Conservation (phyloP, 2,113 vertebrate genomes). For the Ellobius talpinus region DNA sequence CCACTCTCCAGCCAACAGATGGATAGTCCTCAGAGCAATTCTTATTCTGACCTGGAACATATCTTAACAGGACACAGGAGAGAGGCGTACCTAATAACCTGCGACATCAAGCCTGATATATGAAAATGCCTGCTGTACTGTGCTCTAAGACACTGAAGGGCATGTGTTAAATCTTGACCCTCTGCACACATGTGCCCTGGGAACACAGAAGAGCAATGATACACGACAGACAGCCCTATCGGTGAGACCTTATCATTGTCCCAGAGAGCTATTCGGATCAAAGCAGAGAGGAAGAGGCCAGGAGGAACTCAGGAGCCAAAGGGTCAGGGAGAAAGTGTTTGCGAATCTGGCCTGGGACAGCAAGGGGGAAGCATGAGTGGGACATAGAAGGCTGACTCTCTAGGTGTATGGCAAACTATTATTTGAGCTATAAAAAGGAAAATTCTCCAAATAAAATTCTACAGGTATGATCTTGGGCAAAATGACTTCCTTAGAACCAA, state of each 20-base stretch:
- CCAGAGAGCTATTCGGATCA: not conserved
- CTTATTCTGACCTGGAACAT: not conserved
- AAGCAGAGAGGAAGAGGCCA: not conserved
- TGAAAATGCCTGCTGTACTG: not conserved
- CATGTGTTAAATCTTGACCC: not conserved
- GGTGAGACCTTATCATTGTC: not conserved
- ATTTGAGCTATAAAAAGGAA: not conserved
- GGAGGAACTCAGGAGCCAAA: too few relatives aligned
- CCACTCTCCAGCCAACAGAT: not conserved
- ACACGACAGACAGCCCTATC: not conserved
- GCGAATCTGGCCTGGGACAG: not conserved
- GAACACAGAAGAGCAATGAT: not conserved
- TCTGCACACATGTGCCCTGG: accelerated
- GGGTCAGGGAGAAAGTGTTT: not conserved
- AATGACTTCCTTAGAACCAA: not conserved
- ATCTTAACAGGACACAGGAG: not conserved
- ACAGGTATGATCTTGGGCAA: not conserved
- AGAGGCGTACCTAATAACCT: not conserved
- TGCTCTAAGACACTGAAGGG: not conserved
- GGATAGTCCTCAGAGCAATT: accelerated
- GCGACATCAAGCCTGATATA: not conserved
- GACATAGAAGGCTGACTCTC: not conserved
- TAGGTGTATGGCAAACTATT: not conserved
- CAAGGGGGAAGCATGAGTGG: not conserved
- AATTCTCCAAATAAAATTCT: not conserved